phyloP scores from a whole-genome alignment of 2,888 invertebrate species.

The Acronicta aceris region DNA sequence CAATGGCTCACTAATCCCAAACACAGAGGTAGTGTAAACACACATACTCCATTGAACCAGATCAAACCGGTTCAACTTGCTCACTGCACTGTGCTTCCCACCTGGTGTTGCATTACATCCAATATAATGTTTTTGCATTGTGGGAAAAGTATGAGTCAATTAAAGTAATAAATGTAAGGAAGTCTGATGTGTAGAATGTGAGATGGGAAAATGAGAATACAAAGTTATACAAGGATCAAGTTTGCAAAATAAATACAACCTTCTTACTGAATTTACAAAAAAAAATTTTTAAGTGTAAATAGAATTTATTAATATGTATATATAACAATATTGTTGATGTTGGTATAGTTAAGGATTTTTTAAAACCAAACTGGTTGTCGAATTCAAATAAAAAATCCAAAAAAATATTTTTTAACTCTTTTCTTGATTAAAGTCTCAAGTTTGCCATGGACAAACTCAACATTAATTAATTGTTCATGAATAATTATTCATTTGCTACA shows the following conservation, averaged over 20 bases:
- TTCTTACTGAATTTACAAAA: too few species aligned
- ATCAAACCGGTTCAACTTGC: constrained; percentile 36
- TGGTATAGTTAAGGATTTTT: too few species aligned
- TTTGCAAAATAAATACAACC: background rate
- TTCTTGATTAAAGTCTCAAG: too few species aligned
- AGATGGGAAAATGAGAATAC: background rate
- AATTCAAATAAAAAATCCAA: too few species aligned
- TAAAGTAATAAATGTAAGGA: constrained; percentile 10
- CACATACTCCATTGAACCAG: constrained; percentile 54
- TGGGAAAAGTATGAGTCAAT: constrained; percentile 18
- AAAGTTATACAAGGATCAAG: background rate
- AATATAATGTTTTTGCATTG: constrained; percentile 18
- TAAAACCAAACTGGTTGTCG: too few species aligned
- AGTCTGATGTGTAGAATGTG: background rate
- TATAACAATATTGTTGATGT: too few species aligned
- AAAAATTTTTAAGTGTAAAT: too few species aligned
- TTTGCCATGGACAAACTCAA: too few species aligned
- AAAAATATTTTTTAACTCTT: too few species aligned
- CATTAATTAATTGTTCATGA: too few species aligned
- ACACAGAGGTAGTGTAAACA: constrained; percentile 53
- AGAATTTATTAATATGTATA: too few species aligned
- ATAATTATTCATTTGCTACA: too few species aligned
- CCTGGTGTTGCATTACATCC: constrained; percentile 38
- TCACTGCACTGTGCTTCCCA: constrained; percentile 42
- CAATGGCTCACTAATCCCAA: constrained; percentile 54